These are phyloP conservation scores for Leptarthrus brevirostris DNA, from an alignment of 2,888 invertebrate species.

Conservation along the genomic window DNA sequence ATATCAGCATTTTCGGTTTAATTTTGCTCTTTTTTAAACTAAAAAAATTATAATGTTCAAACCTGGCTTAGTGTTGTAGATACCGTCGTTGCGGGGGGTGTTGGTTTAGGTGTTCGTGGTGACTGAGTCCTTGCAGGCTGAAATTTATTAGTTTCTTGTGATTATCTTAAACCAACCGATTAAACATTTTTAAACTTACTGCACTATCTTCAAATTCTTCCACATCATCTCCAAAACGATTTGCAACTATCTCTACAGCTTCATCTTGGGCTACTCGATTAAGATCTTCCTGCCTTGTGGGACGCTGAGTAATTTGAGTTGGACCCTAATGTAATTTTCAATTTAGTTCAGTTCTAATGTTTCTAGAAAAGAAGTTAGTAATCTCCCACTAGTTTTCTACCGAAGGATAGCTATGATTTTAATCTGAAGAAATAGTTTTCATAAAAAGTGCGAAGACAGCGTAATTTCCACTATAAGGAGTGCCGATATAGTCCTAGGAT, in stretches of 20 bases:
- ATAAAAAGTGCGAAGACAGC: too few species aligned
- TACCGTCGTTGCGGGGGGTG: conserved; percentile 2
- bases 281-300: conserved; percentile 45
- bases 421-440: too few species aligned
- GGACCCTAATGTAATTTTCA: conserved; percentile 4
- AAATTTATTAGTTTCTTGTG: neutral
- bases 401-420: neutral
- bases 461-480: too few species aligned
- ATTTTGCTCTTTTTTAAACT: too few species aligned
- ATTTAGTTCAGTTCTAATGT: neutral
- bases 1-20: too few species aligned
- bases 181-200: too few species aligned
- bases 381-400: neutral
- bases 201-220: conserved; percentile 20
- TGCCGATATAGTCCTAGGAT: too few species aligned
- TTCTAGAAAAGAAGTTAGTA: conserved; percentile 3
- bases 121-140: conserved; percentile 39
- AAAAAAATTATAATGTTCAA: too few species aligned
- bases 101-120: conserved; percentile 47
- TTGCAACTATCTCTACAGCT: conserved; percentile 34
- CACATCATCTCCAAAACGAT: conserved; percentile 48
- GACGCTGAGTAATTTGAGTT: conserved; percentile 38
- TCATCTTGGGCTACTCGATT: conserved; percentile 3
- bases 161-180: neutral
- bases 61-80: conserved; percentile 36